Evolutionary conservation across 2,113 vertebrate genomes (phyloP).

Genomic region (Dromaius novaehollandiae): DNA sequence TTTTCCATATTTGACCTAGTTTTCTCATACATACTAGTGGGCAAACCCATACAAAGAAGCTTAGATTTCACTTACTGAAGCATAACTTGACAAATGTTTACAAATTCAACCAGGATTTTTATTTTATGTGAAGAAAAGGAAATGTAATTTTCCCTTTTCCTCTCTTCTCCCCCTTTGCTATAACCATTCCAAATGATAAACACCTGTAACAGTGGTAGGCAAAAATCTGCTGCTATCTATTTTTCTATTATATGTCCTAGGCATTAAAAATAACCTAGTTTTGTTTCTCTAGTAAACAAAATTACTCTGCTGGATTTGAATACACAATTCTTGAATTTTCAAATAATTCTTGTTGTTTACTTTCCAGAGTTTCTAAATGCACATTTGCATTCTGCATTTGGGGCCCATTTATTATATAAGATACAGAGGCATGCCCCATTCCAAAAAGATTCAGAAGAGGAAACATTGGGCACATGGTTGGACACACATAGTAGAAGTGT

Average conservation of each 20-base stretch:
- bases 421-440: not conserved
- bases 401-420: not conserved
- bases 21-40: not conserved
- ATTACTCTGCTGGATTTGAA: not conserved
- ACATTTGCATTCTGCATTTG: not conserved
- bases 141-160: not conserved
- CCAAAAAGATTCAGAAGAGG: not conserved
- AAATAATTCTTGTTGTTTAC: not conserved
- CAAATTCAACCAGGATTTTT: not conserved
- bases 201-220: not conserved
- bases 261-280: not conserved
- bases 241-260: not conserved
- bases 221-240: not conserved
- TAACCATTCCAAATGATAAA: not conserved
- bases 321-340: not conserved
- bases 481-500: not conserved
- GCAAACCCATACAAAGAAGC: not conserved
- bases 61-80: not conserved
- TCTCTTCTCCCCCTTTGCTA: not conserved
- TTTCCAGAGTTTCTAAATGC: not conserved
- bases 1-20: not conserved
- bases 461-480: not conserved
- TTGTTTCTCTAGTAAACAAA: not conserved
- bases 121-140: not conserved
- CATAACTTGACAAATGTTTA: not conserved